Evolutionary conservation across 2,888 invertebrate species (phyloP).

Genomic region (Ernsta delagoae): DNA sequence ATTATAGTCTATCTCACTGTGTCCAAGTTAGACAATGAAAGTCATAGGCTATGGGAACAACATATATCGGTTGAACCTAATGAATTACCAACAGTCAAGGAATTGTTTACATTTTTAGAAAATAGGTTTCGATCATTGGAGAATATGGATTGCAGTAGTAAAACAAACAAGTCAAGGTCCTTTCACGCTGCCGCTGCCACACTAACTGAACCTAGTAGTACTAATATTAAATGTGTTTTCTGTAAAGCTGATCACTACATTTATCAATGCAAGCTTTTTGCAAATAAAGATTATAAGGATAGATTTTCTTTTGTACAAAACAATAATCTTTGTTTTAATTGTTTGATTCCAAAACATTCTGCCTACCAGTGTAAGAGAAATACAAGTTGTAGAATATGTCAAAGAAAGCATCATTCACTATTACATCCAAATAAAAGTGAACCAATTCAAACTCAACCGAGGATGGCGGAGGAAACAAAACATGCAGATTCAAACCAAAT

Average conservation of each 20-base stretch:
- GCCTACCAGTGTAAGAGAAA: constrained; percentile 15
- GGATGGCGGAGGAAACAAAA: constrained; percentile 1
- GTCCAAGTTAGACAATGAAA: constrained; percentile 44
- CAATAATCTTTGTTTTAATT: constrained; percentile 3
- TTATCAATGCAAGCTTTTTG: constrained; percentile 4
- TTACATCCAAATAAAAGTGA: constrained; percentile 5
- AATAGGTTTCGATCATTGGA: constrained; percentile 16
- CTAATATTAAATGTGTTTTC: not conserved
- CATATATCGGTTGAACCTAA: not conserved
- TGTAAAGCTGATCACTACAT: constrained; percentile 10
- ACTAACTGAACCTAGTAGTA: not conserved
- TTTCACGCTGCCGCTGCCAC: not conserved
- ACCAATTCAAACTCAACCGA: not conserved
- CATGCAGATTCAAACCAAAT: not conserved
- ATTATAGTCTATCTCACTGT: constrained; percentile 31
- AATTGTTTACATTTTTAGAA: constrained; percentile 8
- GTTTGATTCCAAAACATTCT: constrained; percentile 1
- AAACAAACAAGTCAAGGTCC: not conserved
- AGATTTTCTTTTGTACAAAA: not conserved
- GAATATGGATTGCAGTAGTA: constrained; percentile 4
- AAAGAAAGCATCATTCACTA: not conserved
- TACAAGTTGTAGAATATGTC: constrained; percentile 1
- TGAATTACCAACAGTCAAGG: not conserved
- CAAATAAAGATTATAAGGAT: not conserved
- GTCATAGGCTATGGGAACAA: constrained; percentile 35